phyloP scores from a whole-genome alignment of 1,140 invertebrate genomes.

The Drosophila gunungcola region DNA sequence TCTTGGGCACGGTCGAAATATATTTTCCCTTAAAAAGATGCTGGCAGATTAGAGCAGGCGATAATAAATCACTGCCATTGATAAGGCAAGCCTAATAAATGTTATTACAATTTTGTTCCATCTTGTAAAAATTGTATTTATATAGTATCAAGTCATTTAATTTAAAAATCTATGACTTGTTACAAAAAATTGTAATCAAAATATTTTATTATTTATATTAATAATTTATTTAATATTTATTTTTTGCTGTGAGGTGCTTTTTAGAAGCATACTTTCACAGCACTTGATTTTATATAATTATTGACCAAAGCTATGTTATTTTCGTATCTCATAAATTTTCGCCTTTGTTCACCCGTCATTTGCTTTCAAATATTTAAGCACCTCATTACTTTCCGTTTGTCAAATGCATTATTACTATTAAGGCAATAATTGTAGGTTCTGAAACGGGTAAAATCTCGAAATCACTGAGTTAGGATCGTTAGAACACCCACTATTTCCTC shows the following conservation, averaged over 20 bases:
- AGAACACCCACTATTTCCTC: slow-evolving; percentile 14
- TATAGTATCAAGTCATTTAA: too few species aligned
- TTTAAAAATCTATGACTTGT: too few species aligned
- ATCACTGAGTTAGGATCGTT: slow-evolving; percentile 9
- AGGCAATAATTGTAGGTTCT: slow-evolving; percentile 1
- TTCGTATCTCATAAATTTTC: too few species aligned
- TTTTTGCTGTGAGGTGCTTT: too few species aligned
- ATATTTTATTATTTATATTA: too few species aligned
- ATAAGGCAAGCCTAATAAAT: too few species aligned
- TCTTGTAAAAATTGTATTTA: too few species aligned
- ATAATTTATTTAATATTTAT: too few species aligned
- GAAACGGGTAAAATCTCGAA: not conserved
- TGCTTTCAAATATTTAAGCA: not conserved
- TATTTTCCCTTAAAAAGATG: not conserved
- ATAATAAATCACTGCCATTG: not conserved
- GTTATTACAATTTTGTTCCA: not conserved
- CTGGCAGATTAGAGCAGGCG: not conserved
- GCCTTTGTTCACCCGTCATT: not conserved
- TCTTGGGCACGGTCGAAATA: slow-evolving; percentile 40
- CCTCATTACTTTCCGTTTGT: not conserved
- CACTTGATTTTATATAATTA: too few species aligned
- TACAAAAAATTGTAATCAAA: too few species aligned
- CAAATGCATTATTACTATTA: not conserved
- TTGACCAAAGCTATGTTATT: too few species aligned
- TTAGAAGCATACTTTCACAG: too few species aligned